Evolutionary conservation across 53 echinoderm and acorn worm genomes (phyloP).

Genomic region (Arbacia lixula): DNA sequence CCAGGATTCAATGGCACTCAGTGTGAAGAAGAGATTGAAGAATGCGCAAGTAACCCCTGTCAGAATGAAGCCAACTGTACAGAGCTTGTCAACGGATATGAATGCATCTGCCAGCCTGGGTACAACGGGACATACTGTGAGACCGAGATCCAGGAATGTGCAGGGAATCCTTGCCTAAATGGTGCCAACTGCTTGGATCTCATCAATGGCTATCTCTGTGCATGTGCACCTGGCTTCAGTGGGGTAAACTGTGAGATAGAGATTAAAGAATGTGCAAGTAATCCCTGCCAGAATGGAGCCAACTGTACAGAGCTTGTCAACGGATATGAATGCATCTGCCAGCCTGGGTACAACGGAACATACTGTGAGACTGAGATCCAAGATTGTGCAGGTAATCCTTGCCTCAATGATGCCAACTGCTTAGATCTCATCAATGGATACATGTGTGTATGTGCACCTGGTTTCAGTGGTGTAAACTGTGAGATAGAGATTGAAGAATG

Average conservation of each 20-base stretch:
- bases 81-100: slow-evolving; percentile 53
- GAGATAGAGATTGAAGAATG: slow-evolving; percentile 62
- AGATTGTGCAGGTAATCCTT: slow-evolving; percentile 45
- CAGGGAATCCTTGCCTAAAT: slow-evolving; percentile 63
- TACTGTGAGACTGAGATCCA: slow-evolving; percentile 47
- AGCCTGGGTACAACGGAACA: slow-evolving; percentile 45
- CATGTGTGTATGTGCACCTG: slow-evolving; percentile 45
- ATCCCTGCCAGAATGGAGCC: slow-evolving; percentile 54
- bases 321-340: slow-evolving; percentile 55
- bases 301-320: slow-evolving; percentile 37
- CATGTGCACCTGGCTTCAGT: slow-evolving; percentile 59
- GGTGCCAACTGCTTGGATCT: slow-evolving; percentile 48
- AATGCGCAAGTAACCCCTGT: slow-evolving; percentile 76
- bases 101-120: slow-evolving; percentile 69
- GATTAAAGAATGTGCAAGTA: slow-evolving; percentile 41
- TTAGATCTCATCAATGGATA: slow-evolving; percentile 28
- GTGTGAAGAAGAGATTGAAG: slow-evolving; percentile 72
- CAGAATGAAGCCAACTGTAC: slow-evolving; percentile 74
- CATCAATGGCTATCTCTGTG: slow-evolving; percentile 56
- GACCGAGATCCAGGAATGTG: slow-evolving; percentile 53
- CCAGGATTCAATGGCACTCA: slow-evolving; percentile 67
- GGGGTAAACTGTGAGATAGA: slow-evolving; percentile 69
- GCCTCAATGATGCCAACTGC: slow-evolving; percentile 61
- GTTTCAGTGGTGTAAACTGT: slow-evolving; percentile 57
- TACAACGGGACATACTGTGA: slow-evolving; percentile 70